Base-by-base conservation (phyloP, 1,140 invertebrate species). In the Drosophila gunungcola region DNA sequence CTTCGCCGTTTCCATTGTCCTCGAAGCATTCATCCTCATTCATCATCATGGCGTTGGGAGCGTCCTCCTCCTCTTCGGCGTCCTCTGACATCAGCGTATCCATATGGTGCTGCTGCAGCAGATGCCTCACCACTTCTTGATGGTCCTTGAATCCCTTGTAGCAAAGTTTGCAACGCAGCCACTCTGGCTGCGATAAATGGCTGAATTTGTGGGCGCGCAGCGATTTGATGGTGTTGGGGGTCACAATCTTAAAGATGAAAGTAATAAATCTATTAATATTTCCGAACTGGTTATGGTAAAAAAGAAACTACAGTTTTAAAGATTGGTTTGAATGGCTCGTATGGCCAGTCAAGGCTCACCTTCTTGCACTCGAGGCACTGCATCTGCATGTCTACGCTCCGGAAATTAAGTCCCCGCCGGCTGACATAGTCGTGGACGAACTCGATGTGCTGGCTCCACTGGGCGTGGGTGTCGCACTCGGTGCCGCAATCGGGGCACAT, bases 391-490 rank as follows among this genome's bases (percentile, higher is more conserved):
- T 84, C 78, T 4, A 81, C 61, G 36, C 80, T 74, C 0, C 75
- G 60, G 32, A 91, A 91, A 41, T 91, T 91, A 1, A 91, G 58
- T 4, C 90, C 90, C 6, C 75, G 61, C 5, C 86, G 57, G 12
- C 90, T 82, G 1, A 83, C 78, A 27, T 85, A 90, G 45, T 91
- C 86, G 49, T 91, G 90, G 7, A 90, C 86, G 42, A 81, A 88
- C 48, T 91, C 86, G 49, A 91, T 90, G 38, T 91, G 90, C 54
- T 90, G 80, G 13, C 68, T 78, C 90, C 90, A 91, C 48, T 91
- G 83, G 9, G 67, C 72, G 11, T 78, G 80, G 1, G 73, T 85
- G 4, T 80, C 82, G 51, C 80, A 91, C 9, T 91, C 90, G 5
- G 78, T 78, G 6, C 72, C 76, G 29, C 90, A 91, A 21, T 91